Evolutionary conservation across 2,113 vertebrate genomes (phyloP), one percentile per base, ranked within the genome.

Genomic region (Mola mola): DNA sequence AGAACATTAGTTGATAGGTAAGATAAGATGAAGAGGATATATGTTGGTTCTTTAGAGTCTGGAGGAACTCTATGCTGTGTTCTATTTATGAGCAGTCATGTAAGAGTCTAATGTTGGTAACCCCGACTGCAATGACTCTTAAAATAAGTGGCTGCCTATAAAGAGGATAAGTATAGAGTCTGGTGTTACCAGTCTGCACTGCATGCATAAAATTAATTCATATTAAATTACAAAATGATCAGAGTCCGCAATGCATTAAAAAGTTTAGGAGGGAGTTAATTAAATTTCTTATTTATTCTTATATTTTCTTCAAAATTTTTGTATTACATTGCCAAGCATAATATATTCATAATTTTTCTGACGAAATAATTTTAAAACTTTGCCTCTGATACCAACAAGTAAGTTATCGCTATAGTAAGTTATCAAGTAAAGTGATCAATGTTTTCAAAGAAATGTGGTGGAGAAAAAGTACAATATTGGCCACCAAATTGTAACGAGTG

Each of bases 101-200:
- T 66, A 42, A 52, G 19, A 25, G 17, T 70, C 31, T 75, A 47
- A 71, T 61, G 47, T 25, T 58, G 48, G 78, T 51, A 40, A 44
- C 20, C 26, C 42, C 28, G 44, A 67, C 50, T 34, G 56, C 28
- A 49, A 15, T 43, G 55, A 61, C 26, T 15, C 58, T 70, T 43
- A 36, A 72, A 72, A 71, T 78, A 67, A 66, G 33, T 25, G 53
- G 38, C 50, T 58, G 40, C 44, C 53, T 22, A 44, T 60, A 11
- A 50, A 5, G 19, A 43, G 29, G 61, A 55, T 78, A 78, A 63
- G 43, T 74, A 82, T 57, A 76, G 66, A 56, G 41, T 12, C 7
- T 41, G 17, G 19, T 58, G 19, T 34, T 36, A 34, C 16, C 16
- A 56, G 50, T 59, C 40, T 62, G 44, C 20, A 53, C 8, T 43